Base-by-base conservation (phyloP, 1,140 invertebrate species). In the Drosophila varians region DNA sequence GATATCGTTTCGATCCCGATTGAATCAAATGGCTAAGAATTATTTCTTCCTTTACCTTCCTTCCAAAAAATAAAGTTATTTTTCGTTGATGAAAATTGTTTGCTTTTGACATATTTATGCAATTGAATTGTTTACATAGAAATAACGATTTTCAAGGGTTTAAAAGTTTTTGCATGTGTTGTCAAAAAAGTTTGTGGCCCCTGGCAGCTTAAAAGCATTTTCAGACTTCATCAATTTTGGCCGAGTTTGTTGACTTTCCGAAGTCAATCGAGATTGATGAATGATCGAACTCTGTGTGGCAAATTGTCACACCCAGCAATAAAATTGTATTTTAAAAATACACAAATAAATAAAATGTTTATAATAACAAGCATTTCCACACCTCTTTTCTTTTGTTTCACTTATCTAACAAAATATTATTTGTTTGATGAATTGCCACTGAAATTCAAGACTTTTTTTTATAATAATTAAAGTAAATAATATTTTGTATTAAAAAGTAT, bases 71-170 rank as follows among this genome's bases (percentile, higher is more conserved):
- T 31, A 11, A 54, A 58, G 42, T 65, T 52, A 26, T 43, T 18
- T 36, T 66, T 48, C 14, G 3, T 1, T 4, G 28, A 31, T 9
- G 28, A 11, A 31, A 8, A 8, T 46, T 55, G 14, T 14, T 47
- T 62, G 40, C 64, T 76, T 61, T 55, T 68, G 38, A 49, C 77
- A 82, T 77, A 74, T 83, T 83, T 69, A 64, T 62, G 69, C 78
- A 83, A 83, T 83, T 82, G 77, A 82, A 77, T 74, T 82, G 74
- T 82, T 82, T 83, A 82, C 77, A 83, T 42, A 55, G 58, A 77
- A 64, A 74, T 77, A 51, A 66, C 40, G 60, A 46, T 55, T 76
- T 43, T 55, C 52, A 82, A 83, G 77, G 74, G 78, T 77, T 73
- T 73, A 5, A 47, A 54, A 68, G 53, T 75, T 72, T 23, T 6